Evolutionary conservation across 2,797 vertebrate genomes (phyloP), one percentile per base, ranked within the genome.

Genomic region (Netta rufina): DNA sequence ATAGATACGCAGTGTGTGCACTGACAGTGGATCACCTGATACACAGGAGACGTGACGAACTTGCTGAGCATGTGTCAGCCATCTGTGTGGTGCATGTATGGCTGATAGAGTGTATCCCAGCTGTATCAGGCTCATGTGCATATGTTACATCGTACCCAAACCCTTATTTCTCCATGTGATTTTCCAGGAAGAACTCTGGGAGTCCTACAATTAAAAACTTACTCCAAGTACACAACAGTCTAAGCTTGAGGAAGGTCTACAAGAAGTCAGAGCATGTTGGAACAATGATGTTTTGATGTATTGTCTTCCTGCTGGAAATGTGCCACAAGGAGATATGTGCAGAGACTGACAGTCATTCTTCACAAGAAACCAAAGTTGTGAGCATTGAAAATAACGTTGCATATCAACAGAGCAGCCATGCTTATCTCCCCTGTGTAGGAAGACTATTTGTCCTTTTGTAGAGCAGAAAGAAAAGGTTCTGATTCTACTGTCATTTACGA

Each of bases 201-300:
- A 7, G 2, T 25, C 25, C 61, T 92, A 33, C 83, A 86, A n/a
- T 72, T 93, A 69, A 89, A 92, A 95, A 62, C 8, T 84, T 60
- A 75, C 27, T 86, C 18, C 69, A 20, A 70, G 36, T 84, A 80
- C 38, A 80, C 81, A 94, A 86, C 39, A 78, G 54, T 85, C 61
- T 45, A 81, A 74, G 90, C 45, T 74, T 87, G 83, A 93, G 88
- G 67, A 90, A 89, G 32, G 22, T 64, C 57, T 84, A 74, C 60
- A 70, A 90, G 75, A 87, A 92, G 81, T 82, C 67, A 69, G 65
- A 89, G 36, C 53, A 62, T 79, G 45, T 85, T 94, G 74, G 41
- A 76, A 89, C 65, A 82, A 65, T 49, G 51, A 45, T 3, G 14
- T 90, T 94, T 92, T 78, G 25, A 80, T 74, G 14, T 32, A 33